Evolutionary conservation across 2,797 vertebrate species (phyloP).

Genomic region (Melanotaenia trifasciata): DNA sequence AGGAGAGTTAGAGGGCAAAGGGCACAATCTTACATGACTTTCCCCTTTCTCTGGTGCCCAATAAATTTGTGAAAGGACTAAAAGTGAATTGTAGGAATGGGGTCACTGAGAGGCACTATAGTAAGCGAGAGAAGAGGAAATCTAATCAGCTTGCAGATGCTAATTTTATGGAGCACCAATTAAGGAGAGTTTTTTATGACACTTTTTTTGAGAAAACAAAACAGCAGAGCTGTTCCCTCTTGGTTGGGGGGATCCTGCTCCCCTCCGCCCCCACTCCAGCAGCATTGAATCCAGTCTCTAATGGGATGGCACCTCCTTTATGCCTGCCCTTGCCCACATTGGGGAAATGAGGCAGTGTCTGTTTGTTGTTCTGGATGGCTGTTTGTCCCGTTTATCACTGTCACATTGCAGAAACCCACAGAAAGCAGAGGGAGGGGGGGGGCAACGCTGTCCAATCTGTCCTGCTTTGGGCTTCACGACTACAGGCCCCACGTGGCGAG

Average conservation of each 20-base stretch:
- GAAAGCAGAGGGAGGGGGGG: slow-evolving; percentile 54
- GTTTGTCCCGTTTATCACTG: slow-evolving; percentile 78
- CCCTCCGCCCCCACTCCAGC: slow-evolving; percentile 19
- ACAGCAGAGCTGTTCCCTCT: slow-evolving; percentile 63
- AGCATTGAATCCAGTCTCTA: slow-evolving; percentile 76
- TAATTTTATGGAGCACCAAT: slow-evolving; percentile 87
- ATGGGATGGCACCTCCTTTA: slow-evolving; percentile 81
- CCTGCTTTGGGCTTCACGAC: slow-evolving; percentile 73
- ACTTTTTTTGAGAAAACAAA: slow-evolving; percentile 82
- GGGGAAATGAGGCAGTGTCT: slow-evolving; percentile 82
- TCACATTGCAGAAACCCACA: slow-evolving; percentile 72
- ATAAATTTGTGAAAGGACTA: slow-evolving; percentile 81
- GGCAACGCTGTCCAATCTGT: slow-evolving; percentile 74
- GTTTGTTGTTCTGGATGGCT: slow-evolving; percentile 79
- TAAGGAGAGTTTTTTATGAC: slow-evolving; percentile 86
- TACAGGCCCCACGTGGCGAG: slow-evolving; percentile 74
- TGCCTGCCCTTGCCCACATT: slow-evolving; percentile 80
- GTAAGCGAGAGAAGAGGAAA: slow-evolving; percentile 78
- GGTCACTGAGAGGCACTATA: slow-evolving; percentile 76
- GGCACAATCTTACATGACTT: slow-evolving; percentile 79
- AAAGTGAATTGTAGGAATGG: slow-evolving; percentile 78
- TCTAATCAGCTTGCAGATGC: slow-evolving; percentile 85
- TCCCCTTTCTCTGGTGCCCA: slow-evolving; percentile 76
- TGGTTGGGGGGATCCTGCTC: slow-evolving; percentile 37
- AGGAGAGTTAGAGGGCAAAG: slow-evolving; percentile 75